Conservation (phyloP, 2,888 invertebrate species). For the Nudaria mundana region DNA sequence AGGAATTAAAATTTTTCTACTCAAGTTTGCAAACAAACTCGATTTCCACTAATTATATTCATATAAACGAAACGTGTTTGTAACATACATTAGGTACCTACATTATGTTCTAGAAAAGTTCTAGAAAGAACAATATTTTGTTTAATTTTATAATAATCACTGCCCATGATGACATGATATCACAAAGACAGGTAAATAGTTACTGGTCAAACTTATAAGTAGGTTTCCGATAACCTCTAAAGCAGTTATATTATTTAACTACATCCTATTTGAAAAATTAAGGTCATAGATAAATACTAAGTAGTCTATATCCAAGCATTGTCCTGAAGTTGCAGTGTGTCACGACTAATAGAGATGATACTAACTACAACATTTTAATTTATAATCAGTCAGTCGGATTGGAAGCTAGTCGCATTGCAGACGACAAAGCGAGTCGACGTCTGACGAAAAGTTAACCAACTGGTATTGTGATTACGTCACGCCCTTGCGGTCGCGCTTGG, state of each 20-base stretch:
- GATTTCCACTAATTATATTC: too few species aligned
- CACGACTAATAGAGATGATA: not conserved
- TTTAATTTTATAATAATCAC: too few species aligned
- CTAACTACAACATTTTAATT: not conserved
- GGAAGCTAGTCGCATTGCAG: slow-evolving; percentile 48
- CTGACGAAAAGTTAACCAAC: slow-evolving; percentile 22
- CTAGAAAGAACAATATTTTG: too few species aligned
- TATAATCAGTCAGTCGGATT: slow-evolving; percentile 7
- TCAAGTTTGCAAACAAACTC: too few species aligned
- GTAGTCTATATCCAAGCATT: not conserved
- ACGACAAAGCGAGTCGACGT: slow-evolving; percentile 42
- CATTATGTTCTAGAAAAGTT: too few species aligned
- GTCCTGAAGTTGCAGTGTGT: not conserved
- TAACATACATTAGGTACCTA: too few species aligned
- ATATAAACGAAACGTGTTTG: too few species aligned
- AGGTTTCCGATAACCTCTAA: not conserved
- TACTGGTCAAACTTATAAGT: too few species aligned
- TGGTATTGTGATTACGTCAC: slow-evolving; percentile 36
- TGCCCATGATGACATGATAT: not conserved
- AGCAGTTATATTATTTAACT: too few species aligned
- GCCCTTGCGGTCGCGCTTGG: slow-evolving; percentile 24
- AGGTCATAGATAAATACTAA: not conserved
- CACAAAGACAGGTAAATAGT: not conserved
- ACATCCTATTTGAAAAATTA: too few species aligned
- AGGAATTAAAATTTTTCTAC: too few species aligned